Percentiles rank a stretch among this genome's conserved stretches.
These are phyloP conservation scores for Zaprionus davidi DNA, from an alignment of 1,140 invertebrate genomes.

Conservation along the genomic window DNA sequence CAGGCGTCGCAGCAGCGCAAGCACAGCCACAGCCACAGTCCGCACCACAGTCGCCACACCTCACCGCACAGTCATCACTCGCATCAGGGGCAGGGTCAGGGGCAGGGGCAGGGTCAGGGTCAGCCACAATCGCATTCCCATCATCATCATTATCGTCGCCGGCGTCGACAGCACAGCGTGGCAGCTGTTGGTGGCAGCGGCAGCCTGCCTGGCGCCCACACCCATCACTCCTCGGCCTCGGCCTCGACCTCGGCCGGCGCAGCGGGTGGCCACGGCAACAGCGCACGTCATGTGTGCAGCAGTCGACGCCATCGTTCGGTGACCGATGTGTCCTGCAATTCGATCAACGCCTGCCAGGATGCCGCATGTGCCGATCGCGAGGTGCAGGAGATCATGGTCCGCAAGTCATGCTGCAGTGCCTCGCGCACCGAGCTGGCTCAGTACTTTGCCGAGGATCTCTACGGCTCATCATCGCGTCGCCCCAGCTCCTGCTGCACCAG, in stretches of 20 bases:
- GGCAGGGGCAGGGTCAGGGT: slow-evolving; percentile 37
- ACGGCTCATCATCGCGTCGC: slow-evolving; percentile 67
- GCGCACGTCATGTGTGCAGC: slow-evolving; percentile 47
- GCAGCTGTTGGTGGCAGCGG: slow-evolving; percentile 64
- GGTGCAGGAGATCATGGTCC: slow-evolving; percentile 76
- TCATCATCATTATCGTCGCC: slow-evolving; percentile 63
- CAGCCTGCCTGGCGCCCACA: slow-evolving; percentile 66
- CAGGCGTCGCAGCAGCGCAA: slow-evolving; percentile 55
- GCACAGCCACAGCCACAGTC: slow-evolving; percentile 70
- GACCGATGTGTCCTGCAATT: slow-evolving; percentile 72
- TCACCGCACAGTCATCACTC: slow-evolving; percentile 63
- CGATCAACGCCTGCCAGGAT: slow-evolving; percentile 71
- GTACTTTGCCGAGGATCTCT: slow-evolving; percentile 78
- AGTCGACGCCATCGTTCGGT: slow-evolving; percentile 77
- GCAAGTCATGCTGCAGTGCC: slow-evolving; percentile 66
- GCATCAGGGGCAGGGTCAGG: slow-evolving; percentile 36
- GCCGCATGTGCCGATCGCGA: slow-evolving; percentile 70
- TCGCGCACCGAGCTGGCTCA: slow-evolving; percentile 76
- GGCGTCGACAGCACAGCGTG: slow-evolving; percentile 59
- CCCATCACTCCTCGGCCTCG: slow-evolving; percentile 17
- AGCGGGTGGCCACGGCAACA: slow-evolving; percentile 26
- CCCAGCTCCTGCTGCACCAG: slow-evolving; percentile 82
- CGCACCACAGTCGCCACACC: slow-evolving; percentile 71
- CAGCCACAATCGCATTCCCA: slow-evolving; percentile 43
- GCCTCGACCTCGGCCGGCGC: background rate